A percentile compares a stretch with the other conserved stretches of the same genome.
Evolutionary conservation across 2,888 invertebrate species (phyloP).

Genomic region (Polyploca ridens): DNA sequence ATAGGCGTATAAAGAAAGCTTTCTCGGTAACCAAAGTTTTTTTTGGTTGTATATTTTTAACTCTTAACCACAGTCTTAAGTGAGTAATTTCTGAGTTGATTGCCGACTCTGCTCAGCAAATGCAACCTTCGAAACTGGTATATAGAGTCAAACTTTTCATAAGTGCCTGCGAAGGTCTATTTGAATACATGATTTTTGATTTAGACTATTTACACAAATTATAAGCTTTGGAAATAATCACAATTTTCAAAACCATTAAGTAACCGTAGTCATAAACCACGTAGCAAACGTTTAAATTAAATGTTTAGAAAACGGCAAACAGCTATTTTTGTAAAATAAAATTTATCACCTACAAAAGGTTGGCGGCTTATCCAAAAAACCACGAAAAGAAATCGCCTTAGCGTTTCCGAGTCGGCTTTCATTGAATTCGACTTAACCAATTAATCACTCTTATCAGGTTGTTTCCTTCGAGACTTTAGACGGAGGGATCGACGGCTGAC

Average conservation of each 20-base stretch:
- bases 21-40: neutral
- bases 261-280: neutral
- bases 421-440: conserved; percentile 81
- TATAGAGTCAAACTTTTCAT: too few relatives aligned
- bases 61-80: too few relatives aligned
- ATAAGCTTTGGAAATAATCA: too few relatives aligned
- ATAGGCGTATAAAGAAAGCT: neutral
- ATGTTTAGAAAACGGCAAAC: conserved; percentile 9
- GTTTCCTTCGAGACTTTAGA: conserved; percentile 73
- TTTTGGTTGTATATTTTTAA: too few relatives aligned
- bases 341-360: conserved; percentile 44
- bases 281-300: neutral
- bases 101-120: too few relatives aligned
- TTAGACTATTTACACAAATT: too few relatives aligned
- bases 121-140: too few relatives aligned
- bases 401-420: conserved; percentile 63
- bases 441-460: conserved; percentile 83
- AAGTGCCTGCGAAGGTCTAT: too few relatives aligned
- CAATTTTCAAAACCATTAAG: neutral
- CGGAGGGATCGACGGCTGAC: conserved; percentile 65
- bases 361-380: conserved; percentile 52
- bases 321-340: conserved; percentile 34
- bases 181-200: too few relatives aligned
- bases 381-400: conserved; percentile 52
- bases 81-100: too few relatives aligned